Percentiles rank a stretch among this genome's conserved stretches.
Conservation (phyloP, 2,888 invertebrate genomes). For the Pollenia labialis region DNA sequence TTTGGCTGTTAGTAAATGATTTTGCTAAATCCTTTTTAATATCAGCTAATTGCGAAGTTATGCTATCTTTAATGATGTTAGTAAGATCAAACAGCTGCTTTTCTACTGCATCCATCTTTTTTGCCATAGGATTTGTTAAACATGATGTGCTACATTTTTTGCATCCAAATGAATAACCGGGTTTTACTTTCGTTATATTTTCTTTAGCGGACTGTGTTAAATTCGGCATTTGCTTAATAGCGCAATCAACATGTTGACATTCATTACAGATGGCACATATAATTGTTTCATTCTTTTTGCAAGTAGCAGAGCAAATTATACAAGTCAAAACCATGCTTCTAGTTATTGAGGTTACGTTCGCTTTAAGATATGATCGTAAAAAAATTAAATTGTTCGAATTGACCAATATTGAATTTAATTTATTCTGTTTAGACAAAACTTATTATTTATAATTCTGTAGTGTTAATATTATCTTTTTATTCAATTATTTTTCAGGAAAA, state of each 20-base stretch:
- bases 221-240: background rate
- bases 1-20: background rate
- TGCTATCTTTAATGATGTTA: background rate
- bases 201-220: background rate
- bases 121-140: background rate
- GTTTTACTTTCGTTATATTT: background rate
- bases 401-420: no score
- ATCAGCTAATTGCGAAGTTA: background rate
- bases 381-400: no score
- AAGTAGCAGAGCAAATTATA: no score
- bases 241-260: conserved; percentile 1
- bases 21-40: conserved; percentile 6
- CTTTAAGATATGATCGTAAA: no score
- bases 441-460: no score
- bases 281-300: background rate
- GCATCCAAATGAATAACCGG: conserved; percentile 2
- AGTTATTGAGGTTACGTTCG: no score
- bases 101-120: conserved; percentile 3
- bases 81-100: conserved; percentile 1
- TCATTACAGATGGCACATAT: background rate
- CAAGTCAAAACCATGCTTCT: no score
- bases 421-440: no score
- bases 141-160: background rate
- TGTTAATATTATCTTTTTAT: no score
- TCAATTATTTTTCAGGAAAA: no score